Evolutionary conservation across 1,140 invertebrate genomes (phyloP).

Genomic region (Metaphire vulgaris): DNA sequence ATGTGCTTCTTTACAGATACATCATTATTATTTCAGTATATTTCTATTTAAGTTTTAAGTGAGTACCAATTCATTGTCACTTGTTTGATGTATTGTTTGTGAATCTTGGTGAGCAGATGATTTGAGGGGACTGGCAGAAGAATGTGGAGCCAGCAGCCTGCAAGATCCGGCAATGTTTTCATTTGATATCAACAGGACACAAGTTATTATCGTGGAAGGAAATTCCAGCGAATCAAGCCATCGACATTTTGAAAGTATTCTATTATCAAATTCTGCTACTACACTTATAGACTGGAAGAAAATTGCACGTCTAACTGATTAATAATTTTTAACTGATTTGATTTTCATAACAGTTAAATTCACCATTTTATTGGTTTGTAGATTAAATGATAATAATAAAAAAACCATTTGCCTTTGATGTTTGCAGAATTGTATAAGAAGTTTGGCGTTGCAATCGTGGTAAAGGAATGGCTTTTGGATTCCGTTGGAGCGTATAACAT

Average conservation of each 20-base stretch:
- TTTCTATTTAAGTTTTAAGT: no score
- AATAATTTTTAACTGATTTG: no score
- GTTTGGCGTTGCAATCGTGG: slow-evolving; percentile 31
- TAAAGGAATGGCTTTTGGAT: slow-evolving; percentile 40
- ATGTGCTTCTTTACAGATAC: no score
- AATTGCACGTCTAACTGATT: no score
- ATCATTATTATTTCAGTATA: no score
- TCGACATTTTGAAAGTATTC: slow-evolving; percentile 33
- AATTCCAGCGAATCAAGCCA: slow-evolving; percentile 27
- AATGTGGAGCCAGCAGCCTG: slow-evolving; percentile 32
- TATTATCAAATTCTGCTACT: not conserved
- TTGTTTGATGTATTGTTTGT: no score
- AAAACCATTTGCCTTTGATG: no score
- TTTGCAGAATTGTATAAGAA: slow-evolving; percentile 36
- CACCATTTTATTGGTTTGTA: no score
- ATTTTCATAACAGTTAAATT: no score
- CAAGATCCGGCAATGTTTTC: slow-evolving; percentile 32
- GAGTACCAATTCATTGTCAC: no score
- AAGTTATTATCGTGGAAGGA: slow-evolving; percentile 30
- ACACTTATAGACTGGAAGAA: no score
- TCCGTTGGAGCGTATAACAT: slow-evolving; percentile 33
- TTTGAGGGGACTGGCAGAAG: slow-evolving; percentile 31
- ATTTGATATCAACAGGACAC: slow-evolving; percentile 28
- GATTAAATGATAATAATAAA: no score
- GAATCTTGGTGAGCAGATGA: slow-evolving; percentile 32